Conservation (phyloP, 2,113 vertebrate genomes). For the Martes martes region DNA sequence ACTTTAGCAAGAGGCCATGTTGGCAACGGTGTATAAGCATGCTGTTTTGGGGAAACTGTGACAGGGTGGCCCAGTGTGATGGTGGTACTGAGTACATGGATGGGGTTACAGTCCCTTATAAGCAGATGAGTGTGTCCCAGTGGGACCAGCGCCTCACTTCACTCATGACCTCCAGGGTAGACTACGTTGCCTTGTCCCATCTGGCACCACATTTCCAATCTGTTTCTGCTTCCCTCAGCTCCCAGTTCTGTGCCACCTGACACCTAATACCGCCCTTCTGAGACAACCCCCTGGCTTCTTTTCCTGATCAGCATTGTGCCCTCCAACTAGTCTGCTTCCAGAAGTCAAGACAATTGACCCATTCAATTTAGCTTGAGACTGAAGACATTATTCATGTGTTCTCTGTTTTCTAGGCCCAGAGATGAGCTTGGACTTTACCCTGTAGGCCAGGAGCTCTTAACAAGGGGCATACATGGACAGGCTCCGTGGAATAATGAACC, state of each 20-base stretch:
- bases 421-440: neutral
- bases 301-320: neutral
- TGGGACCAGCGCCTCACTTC: fast-evolving
- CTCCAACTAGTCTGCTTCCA: neutral
- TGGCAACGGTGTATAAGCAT: neutral
- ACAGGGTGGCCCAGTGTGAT: too few relatives aligned
- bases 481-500: neutral
- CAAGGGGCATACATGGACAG: neutral
- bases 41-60: neutral
- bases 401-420: neutral
- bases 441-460: neutral
- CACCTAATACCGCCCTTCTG: neutral
- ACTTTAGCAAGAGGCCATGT: neutral
- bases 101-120: neutral
- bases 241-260: neutral
- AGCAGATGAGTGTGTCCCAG: neutral
- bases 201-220: neutral
- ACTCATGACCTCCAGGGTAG: neutral
- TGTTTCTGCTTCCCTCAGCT: neutral
- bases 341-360: neutral
- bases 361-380: neutral
- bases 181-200: neutral
- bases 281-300: neutral
- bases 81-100: neutral
- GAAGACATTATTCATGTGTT: neutral